These are phyloP conservation scores for Phrynocephalus forsythii DNA, from an alignment of 2,797 vertebrate species.

Conservation along the genomic window DNA sequence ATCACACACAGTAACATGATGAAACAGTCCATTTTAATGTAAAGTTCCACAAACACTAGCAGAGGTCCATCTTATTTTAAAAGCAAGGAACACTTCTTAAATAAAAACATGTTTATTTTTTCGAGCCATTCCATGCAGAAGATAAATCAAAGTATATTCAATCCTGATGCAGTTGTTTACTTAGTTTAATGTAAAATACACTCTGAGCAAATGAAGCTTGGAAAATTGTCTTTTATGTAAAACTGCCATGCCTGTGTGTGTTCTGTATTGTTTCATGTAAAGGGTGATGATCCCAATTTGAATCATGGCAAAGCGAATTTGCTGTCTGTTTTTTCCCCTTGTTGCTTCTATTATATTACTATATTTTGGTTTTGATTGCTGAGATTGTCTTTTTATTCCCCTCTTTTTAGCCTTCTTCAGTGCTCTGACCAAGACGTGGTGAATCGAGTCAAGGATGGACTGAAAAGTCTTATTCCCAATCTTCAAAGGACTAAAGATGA, in stretches of 20 bases:
- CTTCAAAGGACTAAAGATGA: conserved; percentile 79
- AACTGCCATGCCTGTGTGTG: neutral
- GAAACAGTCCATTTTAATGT: neutral
- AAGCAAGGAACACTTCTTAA: neutral
- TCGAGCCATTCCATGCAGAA: neutral
- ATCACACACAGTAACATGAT: neutral
- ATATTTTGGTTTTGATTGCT: neutral
- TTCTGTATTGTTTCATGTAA: neutral
- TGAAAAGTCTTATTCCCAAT: conserved; percentile 81
- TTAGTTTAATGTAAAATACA: neutral
- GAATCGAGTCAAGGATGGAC: conserved; percentile 81
- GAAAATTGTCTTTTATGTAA: neutral
- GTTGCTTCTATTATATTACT: neutral
- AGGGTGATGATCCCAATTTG: neutral
- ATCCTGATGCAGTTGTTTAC: neutral
- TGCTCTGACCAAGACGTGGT: conserved; percentile 83
- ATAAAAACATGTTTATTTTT: neutral
- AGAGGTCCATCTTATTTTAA: neutral
- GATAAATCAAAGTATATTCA: neutral
- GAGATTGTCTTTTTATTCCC: conserved; percentile 19
- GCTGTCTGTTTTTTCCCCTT: neutral
- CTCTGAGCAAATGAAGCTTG: neutral
- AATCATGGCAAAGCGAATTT: neutral
- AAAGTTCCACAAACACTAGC: neutral
- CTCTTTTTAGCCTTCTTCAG: conserved; percentile 85